Conservation (phyloP, 2,113 vertebrate genomes). For the Phalacrocorax brasilianus region DNA sequence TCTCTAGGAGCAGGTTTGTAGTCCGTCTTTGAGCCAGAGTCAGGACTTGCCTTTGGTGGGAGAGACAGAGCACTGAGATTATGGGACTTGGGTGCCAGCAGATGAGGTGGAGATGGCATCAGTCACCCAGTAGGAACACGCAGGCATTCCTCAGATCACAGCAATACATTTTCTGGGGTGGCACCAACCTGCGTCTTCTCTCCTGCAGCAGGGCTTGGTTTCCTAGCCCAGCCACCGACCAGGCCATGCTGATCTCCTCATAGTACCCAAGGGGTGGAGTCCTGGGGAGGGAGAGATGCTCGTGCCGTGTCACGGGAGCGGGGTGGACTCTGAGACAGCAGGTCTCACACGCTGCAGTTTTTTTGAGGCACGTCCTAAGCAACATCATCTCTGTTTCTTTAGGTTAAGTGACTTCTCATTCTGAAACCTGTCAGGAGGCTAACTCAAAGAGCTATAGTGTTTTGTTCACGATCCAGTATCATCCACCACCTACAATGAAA, state of each 20-base stretch:
- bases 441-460: not conserved
- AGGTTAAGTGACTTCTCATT: not conserved
- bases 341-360: not conserved
- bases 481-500: not conserved
- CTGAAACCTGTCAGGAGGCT: not conserved
- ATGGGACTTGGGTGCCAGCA: not conserved
- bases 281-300: not conserved
- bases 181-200: not conserved
- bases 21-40: not conserved
- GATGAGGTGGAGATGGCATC: not conserved
- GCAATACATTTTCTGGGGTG: not conserved
- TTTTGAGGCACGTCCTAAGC: not conserved
- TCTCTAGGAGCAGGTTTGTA: too few species aligned
- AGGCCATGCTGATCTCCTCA: accelerated
- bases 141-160: not conserved
- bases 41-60: not conserved
- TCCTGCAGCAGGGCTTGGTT: not conserved
- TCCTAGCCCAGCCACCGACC: not conserved
- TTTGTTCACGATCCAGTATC: not conserved
- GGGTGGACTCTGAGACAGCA: not conserved
- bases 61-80: not conserved
- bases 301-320: accelerated
- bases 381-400: not conserved
- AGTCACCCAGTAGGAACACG: not conserved
- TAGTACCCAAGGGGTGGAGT: too few species aligned